Percentiles rank a stretch among this genome's conserved stretches.
Evolutionary conservation across 1,140 invertebrate species (phyloP).

Genomic region (Macrocentrus cingulum): DNA sequence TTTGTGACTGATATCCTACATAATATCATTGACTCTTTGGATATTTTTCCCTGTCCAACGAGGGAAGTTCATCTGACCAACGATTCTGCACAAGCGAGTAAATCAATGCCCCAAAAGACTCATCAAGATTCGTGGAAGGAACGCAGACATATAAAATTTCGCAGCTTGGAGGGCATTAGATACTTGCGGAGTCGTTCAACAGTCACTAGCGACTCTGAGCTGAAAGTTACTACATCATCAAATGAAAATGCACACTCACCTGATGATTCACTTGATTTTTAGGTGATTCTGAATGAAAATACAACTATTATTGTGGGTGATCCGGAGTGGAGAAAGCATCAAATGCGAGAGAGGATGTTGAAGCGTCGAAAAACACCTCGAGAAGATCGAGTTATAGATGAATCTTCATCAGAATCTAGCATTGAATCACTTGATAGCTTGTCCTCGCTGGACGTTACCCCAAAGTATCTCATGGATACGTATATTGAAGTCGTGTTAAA

Average conservation of each 20-base stretch:
- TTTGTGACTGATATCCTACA: constrained; percentile 32
- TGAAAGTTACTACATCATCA: constrained; percentile 20
- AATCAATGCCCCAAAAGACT: constrained; percentile 16
- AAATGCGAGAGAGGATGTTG: constrained; percentile 25
- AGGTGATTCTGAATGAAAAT: constrained; percentile 42
- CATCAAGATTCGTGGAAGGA: too few relatives aligned
- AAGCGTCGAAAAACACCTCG: constrained; percentile 22
- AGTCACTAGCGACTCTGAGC: constrained; percentile 12
- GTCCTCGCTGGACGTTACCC: background rate
- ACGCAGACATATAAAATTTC: too few relatives aligned
- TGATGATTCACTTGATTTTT: background rate
- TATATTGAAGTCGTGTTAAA: constrained; percentile 36
- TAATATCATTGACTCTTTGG: constrained; percentile 30
- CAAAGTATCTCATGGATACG: constrained; percentile 33
- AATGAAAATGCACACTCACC: background rate
- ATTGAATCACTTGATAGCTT: constrained; percentile 28
- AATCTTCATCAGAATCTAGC: constrained; percentile 28
- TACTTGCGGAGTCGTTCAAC: too few relatives aligned
- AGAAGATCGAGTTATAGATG: background rate
- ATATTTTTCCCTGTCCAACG: constrained; percentile 16
- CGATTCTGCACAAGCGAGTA: constrained; percentile 28
- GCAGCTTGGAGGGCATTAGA: too few relatives aligned
- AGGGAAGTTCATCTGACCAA: constrained; percentile 26
- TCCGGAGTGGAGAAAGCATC: constrained; percentile 29
- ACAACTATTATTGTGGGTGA: constrained; percentile 38